Conservation (phyloP, 2,113 vertebrate genomes). For the Cichladusa arquata region DNA sequence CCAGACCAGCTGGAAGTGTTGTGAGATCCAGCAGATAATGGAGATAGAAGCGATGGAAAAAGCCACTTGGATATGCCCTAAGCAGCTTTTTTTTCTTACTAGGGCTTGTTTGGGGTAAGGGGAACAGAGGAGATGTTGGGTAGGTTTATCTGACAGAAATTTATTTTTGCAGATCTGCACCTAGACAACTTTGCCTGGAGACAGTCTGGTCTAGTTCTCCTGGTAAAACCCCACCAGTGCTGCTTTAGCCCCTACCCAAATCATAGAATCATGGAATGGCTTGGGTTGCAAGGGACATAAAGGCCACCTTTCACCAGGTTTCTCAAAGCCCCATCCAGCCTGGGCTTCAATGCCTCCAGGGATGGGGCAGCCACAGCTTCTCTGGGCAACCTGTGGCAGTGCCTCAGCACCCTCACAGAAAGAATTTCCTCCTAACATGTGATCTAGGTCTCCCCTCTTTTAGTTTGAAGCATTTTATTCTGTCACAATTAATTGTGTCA, state of each 20-base stretch:
- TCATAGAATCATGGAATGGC: too few species aligned
- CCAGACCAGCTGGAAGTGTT: not conserved
- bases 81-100: not conserved
- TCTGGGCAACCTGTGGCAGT: not conserved
- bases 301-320: not conserved
- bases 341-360: not conserved
- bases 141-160: not conserved
- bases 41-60: not conserved
- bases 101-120: not conserved
- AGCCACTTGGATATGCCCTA: not conserved
- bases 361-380: not conserved
- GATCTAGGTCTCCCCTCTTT: not conserved
- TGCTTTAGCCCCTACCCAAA: not conserved
- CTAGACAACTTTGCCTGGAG: not conserved
- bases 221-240: not conserved
- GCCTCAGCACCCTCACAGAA: not conserved
- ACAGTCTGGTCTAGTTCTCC: not conserved
- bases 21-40: not conserved
- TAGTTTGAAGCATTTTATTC: accelerated
- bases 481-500: not conserved
- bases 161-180: not conserved
- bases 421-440: not conserved
- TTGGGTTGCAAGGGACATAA: not conserved
- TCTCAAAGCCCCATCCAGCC: not conserved
- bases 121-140: not conserved